Percentiles rank a stretch among this genome's conserved stretches.
phyloP scores from a whole-genome alignment of 1,140 invertebrate genomes.

The Papilio polytes region DNA sequence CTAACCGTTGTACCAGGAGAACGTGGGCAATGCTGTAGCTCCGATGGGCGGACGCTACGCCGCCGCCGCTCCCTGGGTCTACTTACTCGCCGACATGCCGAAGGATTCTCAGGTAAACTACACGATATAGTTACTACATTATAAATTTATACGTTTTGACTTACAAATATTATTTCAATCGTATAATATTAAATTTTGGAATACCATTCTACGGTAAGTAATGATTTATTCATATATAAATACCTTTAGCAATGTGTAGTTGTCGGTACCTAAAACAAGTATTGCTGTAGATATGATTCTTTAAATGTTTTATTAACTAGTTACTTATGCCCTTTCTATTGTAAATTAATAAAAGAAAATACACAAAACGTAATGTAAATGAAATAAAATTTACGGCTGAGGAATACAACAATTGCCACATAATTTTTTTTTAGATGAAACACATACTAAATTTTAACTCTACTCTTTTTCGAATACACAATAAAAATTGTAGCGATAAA shows the following conservation, averaged over 20 bases:
- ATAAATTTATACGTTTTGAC: not conserved
- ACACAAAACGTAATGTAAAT: not conserved
- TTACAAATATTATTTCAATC: constrained; percentile 22
- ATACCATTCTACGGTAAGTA: constrained; percentile 34
- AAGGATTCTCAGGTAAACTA: constrained; percentile 70
- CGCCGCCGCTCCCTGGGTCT: constrained; percentile 63
- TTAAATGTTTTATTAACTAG: too few relatives aligned
- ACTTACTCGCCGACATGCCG: constrained; percentile 68
- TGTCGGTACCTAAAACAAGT: not conserved
- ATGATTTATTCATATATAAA: not conserved
- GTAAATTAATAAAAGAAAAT: not conserved
- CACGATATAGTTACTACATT: not conserved
- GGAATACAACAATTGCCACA: not conserved
- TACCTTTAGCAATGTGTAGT: not conserved
- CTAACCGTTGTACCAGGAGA: constrained; percentile 54
- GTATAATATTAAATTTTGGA: constrained; percentile 36
- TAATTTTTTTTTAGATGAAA: not conserved
- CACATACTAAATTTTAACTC: not conserved
- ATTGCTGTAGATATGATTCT: too few relatives aligned
- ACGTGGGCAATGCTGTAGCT: constrained; percentile 61
- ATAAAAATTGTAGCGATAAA: not conserved
- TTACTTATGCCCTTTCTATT: not conserved
- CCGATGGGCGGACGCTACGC: constrained; percentile 58
- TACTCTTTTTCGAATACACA: not conserved
- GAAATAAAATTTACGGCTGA: not conserved